Percentiles rank a stretch among this genome's conserved stretches.
Evolutionary conservation across 1,140 invertebrate genomes (phyloP).

Genomic region (Pseudomyrmex cubaensis): DNA sequence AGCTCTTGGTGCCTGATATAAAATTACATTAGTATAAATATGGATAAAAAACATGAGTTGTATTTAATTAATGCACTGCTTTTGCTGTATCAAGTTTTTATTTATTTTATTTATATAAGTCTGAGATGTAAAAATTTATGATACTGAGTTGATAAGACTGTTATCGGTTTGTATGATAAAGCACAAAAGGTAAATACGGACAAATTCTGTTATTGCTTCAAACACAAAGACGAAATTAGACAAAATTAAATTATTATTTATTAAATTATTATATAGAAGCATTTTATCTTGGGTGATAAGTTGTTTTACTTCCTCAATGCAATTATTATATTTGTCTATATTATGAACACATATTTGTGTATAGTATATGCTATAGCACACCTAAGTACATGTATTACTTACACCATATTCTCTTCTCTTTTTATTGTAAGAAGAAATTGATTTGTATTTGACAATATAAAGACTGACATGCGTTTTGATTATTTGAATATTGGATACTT

Average conservation of each 20-base stretch:
- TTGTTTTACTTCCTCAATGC: background rate
- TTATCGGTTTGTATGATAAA: constrained; percentile 12
- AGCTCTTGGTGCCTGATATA: constrained; percentile 51
- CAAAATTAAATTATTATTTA: no score
- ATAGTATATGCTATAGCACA: no score
- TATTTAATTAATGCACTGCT: constrained; percentile 69
- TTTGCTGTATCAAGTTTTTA: constrained; percentile 67
- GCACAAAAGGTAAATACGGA: background rate
- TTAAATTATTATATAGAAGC: background rate
- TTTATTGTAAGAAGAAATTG: background rate
- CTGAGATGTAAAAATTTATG: constrained; percentile 55
- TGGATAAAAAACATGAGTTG: constrained; percentile 61
- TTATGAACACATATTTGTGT: background rate
- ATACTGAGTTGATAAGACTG: constrained; percentile 17
- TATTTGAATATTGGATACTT: constrained; percentile 1
- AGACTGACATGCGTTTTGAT: constrained; percentile 8
- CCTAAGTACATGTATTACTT: no score
- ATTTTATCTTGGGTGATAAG: background rate
- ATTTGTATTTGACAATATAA: constrained; percentile 12
- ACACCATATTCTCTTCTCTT: background rate
- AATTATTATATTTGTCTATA: background rate
- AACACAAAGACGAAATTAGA: background rate
- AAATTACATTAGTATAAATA: constrained; percentile 65
- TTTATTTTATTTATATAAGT: constrained; percentile 63
- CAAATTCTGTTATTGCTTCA: background rate